These are phyloP conservation scores for Pteronura brasiliensis DNA, from an alignment of 2,113 vertebrate species.

Conservation along the genomic window DNA sequence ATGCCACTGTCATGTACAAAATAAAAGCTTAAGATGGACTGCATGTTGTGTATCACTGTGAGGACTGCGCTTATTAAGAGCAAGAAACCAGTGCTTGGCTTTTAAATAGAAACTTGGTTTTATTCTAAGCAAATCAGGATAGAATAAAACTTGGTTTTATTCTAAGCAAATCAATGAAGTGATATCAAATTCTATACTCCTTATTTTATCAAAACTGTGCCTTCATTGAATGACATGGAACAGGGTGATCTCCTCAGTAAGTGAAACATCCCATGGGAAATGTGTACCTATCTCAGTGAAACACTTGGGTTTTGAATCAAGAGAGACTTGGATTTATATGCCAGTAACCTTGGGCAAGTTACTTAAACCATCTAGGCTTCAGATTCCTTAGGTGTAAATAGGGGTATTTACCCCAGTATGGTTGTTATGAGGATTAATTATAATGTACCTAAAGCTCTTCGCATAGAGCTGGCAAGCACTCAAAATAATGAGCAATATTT, in stretches of 20 bases:
- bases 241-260: background rate
- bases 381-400: background rate
- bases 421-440: background rate
- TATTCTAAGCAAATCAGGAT: conserved; percentile 16
- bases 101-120: conserved; percentile 37
- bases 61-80: background rate
- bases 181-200: background rate
- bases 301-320: background rate
- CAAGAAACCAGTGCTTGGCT: background rate
- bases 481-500: conserved; percentile 1
- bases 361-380: background rate
- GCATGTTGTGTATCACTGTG: background rate
- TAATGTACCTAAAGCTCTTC: background rate
- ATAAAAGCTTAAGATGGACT: conserved; percentile 48
- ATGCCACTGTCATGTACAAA: conserved; percentile 67
- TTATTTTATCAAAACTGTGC: background rate
- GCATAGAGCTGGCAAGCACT: background rate
- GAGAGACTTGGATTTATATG: background rate
- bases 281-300: background rate
- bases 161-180: background rate
- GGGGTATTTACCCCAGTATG: background rate
- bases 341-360: background rate
- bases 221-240: background rate
- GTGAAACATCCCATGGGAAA: background rate
- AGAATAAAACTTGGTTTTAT: conserved; percentile 35